Percentiles rank a stretch among this genome's conserved stretches.
phyloP scores from a whole-genome alignment of 2,113 vertebrate species.

The Lynx canadensis region DNA sequence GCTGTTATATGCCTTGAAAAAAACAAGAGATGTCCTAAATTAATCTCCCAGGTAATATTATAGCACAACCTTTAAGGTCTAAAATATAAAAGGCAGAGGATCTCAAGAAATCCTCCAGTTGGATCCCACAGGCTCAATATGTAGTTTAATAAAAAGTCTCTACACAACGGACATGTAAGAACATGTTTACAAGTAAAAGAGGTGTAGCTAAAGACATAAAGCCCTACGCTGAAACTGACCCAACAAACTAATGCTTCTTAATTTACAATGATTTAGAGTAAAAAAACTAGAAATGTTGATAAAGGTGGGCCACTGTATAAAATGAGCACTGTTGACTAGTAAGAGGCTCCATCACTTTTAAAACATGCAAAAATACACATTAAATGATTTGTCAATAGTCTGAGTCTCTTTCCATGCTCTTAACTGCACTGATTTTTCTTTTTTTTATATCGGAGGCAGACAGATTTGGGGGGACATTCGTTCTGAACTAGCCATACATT shows the following conservation, averaged over 20 bases:
- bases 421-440: neutral
- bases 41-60: slow-evolving; percentile 31
- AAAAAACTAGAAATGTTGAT: neutral
- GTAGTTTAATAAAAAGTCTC: neutral
- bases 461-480: neutral
- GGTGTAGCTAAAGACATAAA: neutral
- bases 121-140: neutral
- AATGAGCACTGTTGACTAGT: neutral
- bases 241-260: neutral
- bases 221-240: neutral
- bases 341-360: neutral
- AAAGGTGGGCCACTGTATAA: neutral
- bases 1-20: slow-evolving; percentile 86
- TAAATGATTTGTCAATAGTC: neutral
- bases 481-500: neutral
- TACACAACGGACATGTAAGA: neutral
- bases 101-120: neutral
- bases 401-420: neutral
- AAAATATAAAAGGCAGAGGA: neutral
- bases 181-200: neutral
- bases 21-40: neutral
- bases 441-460: neutral
- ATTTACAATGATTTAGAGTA: neutral
- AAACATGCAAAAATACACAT: neutral
- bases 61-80: neutral